Conservation (phyloP, 2,113 vertebrate genomes). For the Mus musculus region GRCm39 chr9:29799001-29799500, state of each 20-base stretch:
- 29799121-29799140: neutral
- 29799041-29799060: neutral
- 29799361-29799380: neutral
- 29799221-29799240: neutral
- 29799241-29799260: constrained; percentile 6
- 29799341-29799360: neutral
- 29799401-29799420: neutral
- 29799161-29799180: constrained; percentile 47
- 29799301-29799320: neutral
- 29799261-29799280: neutral
- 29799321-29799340: neutral
- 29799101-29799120: neutral
- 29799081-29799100: neutral
- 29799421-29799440: neutral
- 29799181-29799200: neutral
- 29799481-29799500: neutral
- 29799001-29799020: neutral
- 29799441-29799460: neutral
- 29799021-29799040: neutral
- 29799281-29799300: neutral
- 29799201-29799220: neutral
- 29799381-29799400: neutral
- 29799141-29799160: constrained; percentile 7
- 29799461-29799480: neutral
- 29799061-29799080: neutral